Percentiles rank a stretch among this genome's conserved stretches.
phyloP scores from a whole-genome alignment of 2,797 vertebrate genomes.

The Myotis pilosus region DNA sequence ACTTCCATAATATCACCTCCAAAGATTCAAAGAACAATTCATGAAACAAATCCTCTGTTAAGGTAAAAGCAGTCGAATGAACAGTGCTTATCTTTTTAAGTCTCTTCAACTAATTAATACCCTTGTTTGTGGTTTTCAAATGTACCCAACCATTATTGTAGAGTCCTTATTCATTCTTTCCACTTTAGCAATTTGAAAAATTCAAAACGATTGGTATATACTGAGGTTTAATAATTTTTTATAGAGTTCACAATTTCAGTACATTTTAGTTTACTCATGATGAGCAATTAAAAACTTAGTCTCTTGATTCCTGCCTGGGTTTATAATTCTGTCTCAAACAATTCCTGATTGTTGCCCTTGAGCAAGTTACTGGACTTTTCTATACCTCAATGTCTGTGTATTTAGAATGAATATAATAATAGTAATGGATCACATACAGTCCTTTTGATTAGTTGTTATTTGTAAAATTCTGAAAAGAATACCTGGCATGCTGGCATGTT shows the following conservation, averaged over 20 bases:
- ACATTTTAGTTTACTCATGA: background rate
- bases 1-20: background rate
- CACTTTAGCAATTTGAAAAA: background rate
- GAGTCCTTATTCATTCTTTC: background rate
- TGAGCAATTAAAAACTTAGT: background rate
- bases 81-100: background rate
- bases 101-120: background rate
- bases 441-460: background rate
- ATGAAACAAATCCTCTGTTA: background rate
- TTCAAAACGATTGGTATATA: background rate
- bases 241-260: background rate
- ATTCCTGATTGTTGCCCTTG: background rate
- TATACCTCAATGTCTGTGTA: background rate
- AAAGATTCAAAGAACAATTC: background rate
- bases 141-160: background rate
- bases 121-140: background rate
- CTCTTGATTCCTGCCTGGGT: background rate
- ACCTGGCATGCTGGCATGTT: background rate
- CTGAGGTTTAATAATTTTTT: background rate
- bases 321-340: background rate
- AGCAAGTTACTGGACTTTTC: background rate
- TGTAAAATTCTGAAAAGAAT: background rate
- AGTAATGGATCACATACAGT: background rate
- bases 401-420: background rate
- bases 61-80: background rate